Conservation (phyloP, 2,797 vertebrate genomes). For the Odontamblyopus lacepedii region DNA sequence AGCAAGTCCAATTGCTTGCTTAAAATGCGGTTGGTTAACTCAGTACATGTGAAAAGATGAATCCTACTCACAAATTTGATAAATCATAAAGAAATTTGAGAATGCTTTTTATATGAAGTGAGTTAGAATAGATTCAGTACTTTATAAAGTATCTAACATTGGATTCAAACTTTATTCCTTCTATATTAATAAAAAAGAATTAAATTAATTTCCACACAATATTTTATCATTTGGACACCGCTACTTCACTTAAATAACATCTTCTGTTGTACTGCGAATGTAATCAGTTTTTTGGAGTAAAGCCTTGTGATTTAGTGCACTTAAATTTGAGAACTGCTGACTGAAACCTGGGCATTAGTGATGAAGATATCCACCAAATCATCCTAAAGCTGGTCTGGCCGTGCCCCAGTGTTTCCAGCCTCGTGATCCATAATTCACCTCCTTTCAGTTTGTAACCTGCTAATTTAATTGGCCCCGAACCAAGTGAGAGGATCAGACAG, state of each 20-base stretch:
- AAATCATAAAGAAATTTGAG: no score
- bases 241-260: no score
- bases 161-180: no score
- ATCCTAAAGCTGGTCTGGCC: slow-evolving; percentile 18
- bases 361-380: slow-evolving; percentile 11
- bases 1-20: neutral
- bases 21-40: neutral
- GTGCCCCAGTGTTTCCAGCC: slow-evolving; percentile 28
- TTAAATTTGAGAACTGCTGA: slow-evolving; percentile 14
- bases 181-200: no score
- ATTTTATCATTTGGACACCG: no score
- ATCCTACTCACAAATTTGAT: neutral
- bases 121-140: no score
- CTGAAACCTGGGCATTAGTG: neutral
- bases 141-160: no score
- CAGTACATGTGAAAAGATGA: neutral
- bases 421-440: slow-evolving; percentile 33
- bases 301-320: no score
- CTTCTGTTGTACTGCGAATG: no score
- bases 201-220: no score
- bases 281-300: neutral
- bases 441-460: slow-evolving; percentile 40
- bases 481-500: slow-evolving; percentile 14
- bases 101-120: no score
- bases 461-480: slow-evolving; percentile 40